Percentiles rank a stretch among this genome's conserved stretches.
Conservation (phyloP, 1,140 invertebrate genomes). For the Muscidifurax raptorellus region DNA sequence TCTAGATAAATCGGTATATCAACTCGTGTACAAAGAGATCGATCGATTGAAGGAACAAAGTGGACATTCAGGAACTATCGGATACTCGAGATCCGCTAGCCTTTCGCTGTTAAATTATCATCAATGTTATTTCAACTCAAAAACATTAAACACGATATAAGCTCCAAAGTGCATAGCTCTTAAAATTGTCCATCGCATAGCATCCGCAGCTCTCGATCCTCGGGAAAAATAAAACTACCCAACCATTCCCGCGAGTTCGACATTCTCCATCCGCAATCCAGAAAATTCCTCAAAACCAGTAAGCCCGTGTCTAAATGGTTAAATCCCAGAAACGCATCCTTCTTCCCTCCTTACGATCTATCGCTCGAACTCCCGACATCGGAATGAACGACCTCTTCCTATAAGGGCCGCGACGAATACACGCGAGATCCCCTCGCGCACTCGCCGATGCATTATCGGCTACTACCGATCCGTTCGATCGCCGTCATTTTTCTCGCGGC, state of each 20-base stretch:
- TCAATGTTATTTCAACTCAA: too few species aligned
- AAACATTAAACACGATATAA: too few species aligned
- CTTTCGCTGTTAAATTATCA: too few species aligned
- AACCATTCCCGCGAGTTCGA: background rate
- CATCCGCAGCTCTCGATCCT: background rate
- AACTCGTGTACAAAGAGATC: too few species aligned
- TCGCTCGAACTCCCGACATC: constrained; percentile 10
- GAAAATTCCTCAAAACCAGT: constrained; percentile 30
- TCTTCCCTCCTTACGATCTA: constrained; percentile 7
- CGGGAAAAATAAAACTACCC: too few species aligned
- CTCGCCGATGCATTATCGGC: constrained; percentile 37
- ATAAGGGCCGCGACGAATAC: background rate
- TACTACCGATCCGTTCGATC: constrained; percentile 6
- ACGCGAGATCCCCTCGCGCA: background rate
- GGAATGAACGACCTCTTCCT: constrained; percentile 22
- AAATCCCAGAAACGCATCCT: constrained; percentile 29
- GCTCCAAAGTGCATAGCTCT: too few species aligned
- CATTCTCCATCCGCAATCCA: constrained; percentile 24
- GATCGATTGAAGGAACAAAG: too few species aligned
- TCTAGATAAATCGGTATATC: too few species aligned
- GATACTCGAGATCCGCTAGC: too few species aligned
- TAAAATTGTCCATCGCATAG: background rate
- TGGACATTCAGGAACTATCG: too few species aligned
- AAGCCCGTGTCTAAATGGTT: background rate
- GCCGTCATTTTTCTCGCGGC: constrained; percentile 1